Conservation (phyloP, 1,140 invertebrate species). For the Camponotus pennsylvanicus region DNA sequence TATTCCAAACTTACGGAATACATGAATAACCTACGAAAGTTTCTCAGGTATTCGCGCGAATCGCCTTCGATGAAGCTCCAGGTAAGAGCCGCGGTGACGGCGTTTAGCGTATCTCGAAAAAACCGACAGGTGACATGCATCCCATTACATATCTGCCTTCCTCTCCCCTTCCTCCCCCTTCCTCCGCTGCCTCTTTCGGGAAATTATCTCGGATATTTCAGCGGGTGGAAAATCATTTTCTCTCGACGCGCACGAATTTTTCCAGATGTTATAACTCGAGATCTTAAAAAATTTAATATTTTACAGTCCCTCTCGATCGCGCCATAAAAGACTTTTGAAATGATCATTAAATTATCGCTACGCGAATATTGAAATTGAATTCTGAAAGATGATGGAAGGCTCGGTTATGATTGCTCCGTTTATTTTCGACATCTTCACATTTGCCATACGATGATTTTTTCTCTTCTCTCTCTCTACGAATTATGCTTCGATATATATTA, state of each 20-base stretch:
- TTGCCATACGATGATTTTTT: background rate
- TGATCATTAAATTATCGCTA: slow-evolving; percentile 2
- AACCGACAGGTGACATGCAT: slow-evolving; percentile 57
- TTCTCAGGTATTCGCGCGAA: slow-evolving; percentile 52
- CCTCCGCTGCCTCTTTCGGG: background rate
- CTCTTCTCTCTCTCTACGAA: background rate
- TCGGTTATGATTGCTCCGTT: background rate
- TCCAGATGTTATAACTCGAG: slow-evolving; percentile 1
- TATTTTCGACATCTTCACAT: background rate
- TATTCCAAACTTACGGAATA: slow-evolving; percentile 76
- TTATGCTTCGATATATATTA: background rate
- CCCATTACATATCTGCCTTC: slow-evolving; percentile 24
- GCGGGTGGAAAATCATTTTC: slow-evolving; percentile 33
- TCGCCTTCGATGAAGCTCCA: slow-evolving; percentile 64
- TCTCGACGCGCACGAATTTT: background rate
- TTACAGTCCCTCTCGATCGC: background rate
- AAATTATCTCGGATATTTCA: background rate
- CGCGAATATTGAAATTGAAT: background rate
- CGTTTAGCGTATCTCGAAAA: slow-evolving; percentile 60
- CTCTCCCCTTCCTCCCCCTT: background rate
- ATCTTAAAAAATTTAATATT: slow-evolving; percentile 10
- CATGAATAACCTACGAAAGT: slow-evolving; percentile 68
- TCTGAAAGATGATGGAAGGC: background rate
- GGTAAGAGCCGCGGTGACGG: slow-evolving; percentile 33
- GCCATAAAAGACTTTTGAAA: background rate